Percentiles rank a stretch among this genome's conserved stretches.
phyloP scores from a whole-genome alignment of 1,140 invertebrate genomes.

The Drosophila nasuta region DNA sequence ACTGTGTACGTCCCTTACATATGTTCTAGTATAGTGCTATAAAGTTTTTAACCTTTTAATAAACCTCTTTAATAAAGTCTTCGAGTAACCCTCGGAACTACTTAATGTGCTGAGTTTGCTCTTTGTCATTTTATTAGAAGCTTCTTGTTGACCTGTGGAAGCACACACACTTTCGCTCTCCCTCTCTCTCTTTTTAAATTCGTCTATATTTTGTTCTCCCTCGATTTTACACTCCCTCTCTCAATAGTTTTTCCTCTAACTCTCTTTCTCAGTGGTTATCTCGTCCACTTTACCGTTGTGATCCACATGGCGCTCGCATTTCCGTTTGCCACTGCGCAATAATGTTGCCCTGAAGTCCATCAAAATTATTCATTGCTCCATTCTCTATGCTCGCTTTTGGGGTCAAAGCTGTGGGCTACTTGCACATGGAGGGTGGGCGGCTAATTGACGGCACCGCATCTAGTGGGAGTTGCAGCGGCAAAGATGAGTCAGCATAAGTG shows the following conservation, averaged over 20 bases:
- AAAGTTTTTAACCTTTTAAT: too few relatives aligned
- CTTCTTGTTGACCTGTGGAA: conserved; percentile 48
- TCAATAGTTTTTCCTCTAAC: neutral
- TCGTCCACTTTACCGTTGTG: conserved; percentile 51
- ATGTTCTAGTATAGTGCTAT: too few relatives aligned
- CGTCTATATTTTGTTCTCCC: neutral
- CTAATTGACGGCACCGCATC: conserved; percentile 32
- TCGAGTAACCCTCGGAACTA: conserved; percentile 2
- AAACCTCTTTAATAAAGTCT: neutral
- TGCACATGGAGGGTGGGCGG: conserved; percentile 23
- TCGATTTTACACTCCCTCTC: neutral
- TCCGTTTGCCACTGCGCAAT: conserved; percentile 52
- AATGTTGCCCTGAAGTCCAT: conserved; percentile 18
- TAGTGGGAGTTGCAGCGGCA: conserved; percentile 16
- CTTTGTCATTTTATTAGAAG: conserved; percentile 39
- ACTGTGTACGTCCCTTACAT: too few relatives aligned
- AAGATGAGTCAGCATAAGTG: conserved; percentile 38
- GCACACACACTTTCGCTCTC: neutral
- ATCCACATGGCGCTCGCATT: conserved; percentile 57
- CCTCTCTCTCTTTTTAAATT: neutral
- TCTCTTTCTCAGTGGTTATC: neutral
- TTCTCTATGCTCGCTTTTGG: conserved; percentile 20
- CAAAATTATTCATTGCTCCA: conserved; percentile 54
- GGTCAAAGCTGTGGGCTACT: conserved; percentile 41
- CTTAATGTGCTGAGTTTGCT: conserved; percentile 15